Conservation (phyloP, 37 sponge, comb jelly and placozoan genomes). For the Agelas oroides region DNA sequence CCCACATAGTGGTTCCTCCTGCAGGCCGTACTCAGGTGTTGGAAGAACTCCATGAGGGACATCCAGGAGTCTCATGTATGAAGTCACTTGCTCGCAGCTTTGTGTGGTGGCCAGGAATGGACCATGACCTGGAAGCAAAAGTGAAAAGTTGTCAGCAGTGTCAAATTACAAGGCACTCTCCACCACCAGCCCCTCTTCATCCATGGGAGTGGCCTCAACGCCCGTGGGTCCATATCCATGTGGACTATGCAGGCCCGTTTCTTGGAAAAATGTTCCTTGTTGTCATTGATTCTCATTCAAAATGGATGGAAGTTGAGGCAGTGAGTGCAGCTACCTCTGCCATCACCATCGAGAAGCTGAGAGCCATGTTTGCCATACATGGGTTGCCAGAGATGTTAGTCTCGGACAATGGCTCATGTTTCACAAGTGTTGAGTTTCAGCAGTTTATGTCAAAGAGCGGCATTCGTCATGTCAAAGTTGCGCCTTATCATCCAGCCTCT, state of each 20-base stretch:
- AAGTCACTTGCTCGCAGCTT: conserved; percentile 35
- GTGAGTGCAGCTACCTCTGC: conserved; percentile 21
- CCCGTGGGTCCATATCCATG: conserved; percentile 44
- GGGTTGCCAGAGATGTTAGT: conserved; percentile 46
- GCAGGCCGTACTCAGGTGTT: neutral
- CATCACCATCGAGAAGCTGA: conserved; percentile 18
- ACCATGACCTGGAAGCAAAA: neutral
- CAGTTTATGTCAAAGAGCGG: conserved; percentile 28
- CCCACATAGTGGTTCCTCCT: conserved; percentile 16
- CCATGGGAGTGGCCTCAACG: conserved; percentile 46
- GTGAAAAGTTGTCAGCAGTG: conserved; percentile 28
- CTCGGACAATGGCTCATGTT: conserved; percentile 13
- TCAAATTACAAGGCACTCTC: neutral
- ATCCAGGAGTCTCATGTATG: conserved; percentile 34
- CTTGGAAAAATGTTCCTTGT: conserved; percentile 47
- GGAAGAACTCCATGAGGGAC: conserved; percentile 14
- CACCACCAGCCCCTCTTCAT: conserved; percentile 31
- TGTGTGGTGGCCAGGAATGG: conserved; percentile 62
- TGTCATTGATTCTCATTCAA: conserved; percentile 43
- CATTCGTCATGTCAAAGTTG: conserved; percentile 24
- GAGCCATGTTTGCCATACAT: conserved; percentile 38
- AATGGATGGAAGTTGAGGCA: conserved; percentile 37
- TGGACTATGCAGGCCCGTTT: conserved; percentile 45
- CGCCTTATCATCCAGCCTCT: conserved; percentile 49
- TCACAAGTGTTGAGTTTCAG: conserved; percentile 35